Conservation (phyloP, 2,113 vertebrate genomes). For the human region DNA sequence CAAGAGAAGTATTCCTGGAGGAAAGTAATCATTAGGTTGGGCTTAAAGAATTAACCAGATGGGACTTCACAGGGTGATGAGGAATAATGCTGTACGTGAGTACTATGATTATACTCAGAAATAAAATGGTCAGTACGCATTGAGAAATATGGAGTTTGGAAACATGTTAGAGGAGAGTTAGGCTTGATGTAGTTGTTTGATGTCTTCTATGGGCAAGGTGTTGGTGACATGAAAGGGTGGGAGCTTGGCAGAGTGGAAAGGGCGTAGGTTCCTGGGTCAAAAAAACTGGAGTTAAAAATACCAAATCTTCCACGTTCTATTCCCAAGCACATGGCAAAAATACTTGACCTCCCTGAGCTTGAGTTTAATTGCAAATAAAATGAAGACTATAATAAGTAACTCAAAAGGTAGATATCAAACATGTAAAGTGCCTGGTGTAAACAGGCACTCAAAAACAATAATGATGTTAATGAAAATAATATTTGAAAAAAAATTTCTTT, state of each 20-base stretch:
- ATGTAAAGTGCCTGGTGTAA: not conserved
- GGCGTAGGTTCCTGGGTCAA: not conserved
- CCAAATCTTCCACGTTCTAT: not conserved
- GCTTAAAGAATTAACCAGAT: not conserved
- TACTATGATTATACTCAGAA: not conserved
- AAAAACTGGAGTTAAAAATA: not conserved
- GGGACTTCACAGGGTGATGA: not conserved
- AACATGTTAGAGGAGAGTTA: not conserved
- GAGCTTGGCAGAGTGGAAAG: not conserved
- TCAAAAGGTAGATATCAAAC: not conserved
- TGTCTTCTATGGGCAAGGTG: not conserved
- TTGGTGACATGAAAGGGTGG: not conserved
- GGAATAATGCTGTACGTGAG: not conserved
- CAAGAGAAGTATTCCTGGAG: not conserved
- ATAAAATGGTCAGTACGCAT: not conserved
- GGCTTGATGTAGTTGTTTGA: not conserved
- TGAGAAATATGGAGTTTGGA: not conserved
- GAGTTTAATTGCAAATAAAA: not conserved
- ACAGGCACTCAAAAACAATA: not conserved
- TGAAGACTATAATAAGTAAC: not conserved
- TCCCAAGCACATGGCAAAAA: not conserved
- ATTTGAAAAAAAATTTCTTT: not conserved
- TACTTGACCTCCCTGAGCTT: not conserved
- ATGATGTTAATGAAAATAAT: not conserved
- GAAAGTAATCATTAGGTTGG: not conserved